These are phyloP conservation scores for Elysia crispata DNA, from an alignment of 2,888 invertebrate genomes.

Conservation along the genomic window DNA sequence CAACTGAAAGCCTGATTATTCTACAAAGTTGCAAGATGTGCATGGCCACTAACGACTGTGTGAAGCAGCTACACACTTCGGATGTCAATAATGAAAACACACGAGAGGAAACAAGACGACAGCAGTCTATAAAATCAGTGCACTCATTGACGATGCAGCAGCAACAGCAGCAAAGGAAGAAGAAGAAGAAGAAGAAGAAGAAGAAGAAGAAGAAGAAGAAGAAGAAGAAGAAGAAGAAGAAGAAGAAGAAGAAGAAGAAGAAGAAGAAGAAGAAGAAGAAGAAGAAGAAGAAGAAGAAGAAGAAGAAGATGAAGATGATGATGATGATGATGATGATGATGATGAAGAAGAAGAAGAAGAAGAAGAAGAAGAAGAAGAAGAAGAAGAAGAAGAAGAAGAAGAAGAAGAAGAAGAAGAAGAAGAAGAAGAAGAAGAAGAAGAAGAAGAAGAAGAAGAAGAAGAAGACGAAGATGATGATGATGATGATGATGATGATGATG, in stretches of 20 bases:
- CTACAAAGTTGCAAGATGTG: too few species aligned
- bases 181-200: background rate
- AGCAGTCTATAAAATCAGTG: too few species aligned
- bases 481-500: too few species aligned
- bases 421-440: conserved; percentile 24
- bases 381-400: conserved; percentile 26
- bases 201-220: background rate
- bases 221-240: background rate
- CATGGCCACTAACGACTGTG: too few species aligned
- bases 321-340: conserved; percentile 3
- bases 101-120: too few species aligned
- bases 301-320: conserved; percentile 17
- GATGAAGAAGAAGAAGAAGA: conserved; percentile 33
- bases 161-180: background rate
- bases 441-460: conserved; percentile 11
- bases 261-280: conserved; percentile 26
- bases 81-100: too few species aligned
- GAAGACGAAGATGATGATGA: too few species aligned
- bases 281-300: conserved; percentile 25
- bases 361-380: conserved; percentile 27
- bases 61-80: too few species aligned
- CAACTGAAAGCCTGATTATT: too few species aligned
- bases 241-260: conserved; percentile 22
- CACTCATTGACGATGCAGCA: background rate
- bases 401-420: conserved; percentile 17